Conservation (phyloP, 2,113 vertebrate genomes). For the Limnothrissa miodon region DNA sequence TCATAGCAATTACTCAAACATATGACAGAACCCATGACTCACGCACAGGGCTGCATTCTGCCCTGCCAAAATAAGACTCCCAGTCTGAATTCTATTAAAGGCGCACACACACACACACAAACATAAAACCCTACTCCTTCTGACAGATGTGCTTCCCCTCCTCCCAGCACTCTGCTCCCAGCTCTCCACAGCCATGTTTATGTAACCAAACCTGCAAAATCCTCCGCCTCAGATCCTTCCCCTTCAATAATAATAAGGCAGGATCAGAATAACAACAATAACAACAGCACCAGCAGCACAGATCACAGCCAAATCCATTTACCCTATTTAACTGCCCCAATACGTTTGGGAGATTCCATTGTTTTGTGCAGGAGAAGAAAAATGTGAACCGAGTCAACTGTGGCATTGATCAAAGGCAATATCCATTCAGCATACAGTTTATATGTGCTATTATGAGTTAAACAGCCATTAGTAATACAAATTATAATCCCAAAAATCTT, state of each 20-base stretch:
- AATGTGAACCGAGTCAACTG: not conserved
- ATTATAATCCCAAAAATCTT: not conserved
- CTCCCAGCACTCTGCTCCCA: not conserved
- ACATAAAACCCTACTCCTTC: not conserved
- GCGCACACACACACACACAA: conserved; percentile 17
- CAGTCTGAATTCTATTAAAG: conserved; percentile 52
- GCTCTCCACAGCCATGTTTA: conserved; percentile 10
- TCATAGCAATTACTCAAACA: conserved; percentile 52
- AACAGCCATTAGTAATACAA: not conserved
- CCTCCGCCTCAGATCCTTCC: not conserved
- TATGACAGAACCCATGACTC: conserved; percentile 55
- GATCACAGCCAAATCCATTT: not conserved
- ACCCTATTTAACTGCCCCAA: not conserved
- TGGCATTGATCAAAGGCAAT: not conserved
- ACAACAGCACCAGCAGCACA: not conserved
- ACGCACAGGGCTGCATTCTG: conserved; percentile 47
- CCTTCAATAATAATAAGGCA: not conserved
- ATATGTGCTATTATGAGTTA: not conserved
- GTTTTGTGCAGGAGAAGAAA: not conserved
- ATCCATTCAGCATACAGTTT: not conserved
- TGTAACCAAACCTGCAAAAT: not conserved
- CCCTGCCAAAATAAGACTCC: conserved; percentile 46
- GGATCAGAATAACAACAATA: not conserved
- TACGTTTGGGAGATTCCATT: not conserved
- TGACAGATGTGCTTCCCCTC: conserved; percentile 17